phyloP scores from a whole-genome alignment of 2,888 invertebrate species.

The Chymomyza caudatula region DNA sequence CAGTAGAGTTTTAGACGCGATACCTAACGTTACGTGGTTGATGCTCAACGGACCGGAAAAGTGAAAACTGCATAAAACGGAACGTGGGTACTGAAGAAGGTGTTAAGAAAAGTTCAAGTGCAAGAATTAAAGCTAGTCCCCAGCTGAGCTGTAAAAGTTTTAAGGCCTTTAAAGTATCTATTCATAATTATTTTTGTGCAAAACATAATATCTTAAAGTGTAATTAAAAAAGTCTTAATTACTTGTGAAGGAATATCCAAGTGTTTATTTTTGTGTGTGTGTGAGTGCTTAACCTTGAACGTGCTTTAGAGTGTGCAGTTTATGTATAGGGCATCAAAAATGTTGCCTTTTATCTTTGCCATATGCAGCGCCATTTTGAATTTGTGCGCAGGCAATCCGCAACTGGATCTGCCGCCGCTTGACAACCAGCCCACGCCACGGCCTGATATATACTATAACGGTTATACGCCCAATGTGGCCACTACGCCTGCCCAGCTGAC shows the following conservation, averaged over 20 bases:
- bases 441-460: conserved; percentile 73
- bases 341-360: conserved; percentile 38
- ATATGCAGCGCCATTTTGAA: conserved; percentile 13
- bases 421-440: conserved; percentile 63
- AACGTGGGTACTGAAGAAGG: conserved; percentile 5
- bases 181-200: conserved; percentile 16
- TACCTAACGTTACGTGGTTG: conserved; percentile 66
- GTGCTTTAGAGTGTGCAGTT: conserved; percentile 55
- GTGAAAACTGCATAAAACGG: conserved; percentile 14
- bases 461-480: conserved; percentile 68
- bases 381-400: conserved; percentile 65
- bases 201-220: conserved; percentile 27
- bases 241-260: conserved; percentile 53
- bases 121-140: not conserved
- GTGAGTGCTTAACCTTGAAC: conserved; percentile 48
- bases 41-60: conserved; percentile 26
- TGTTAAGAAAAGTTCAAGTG: not conserved
- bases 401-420: conserved; percentile 81
- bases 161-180: not conserved
- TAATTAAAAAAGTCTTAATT: conserved; percentile 51
- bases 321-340: conserved; percentile 34
- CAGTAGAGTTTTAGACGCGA: conserved; percentile 75
- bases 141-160: not conserved
- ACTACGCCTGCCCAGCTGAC: conserved; percentile 57
- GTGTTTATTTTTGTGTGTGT: not conserved